Evolutionary conservation across 2,113 vertebrate genomes (phyloP).

Genomic region (Pseudorasbora parva): DNA sequence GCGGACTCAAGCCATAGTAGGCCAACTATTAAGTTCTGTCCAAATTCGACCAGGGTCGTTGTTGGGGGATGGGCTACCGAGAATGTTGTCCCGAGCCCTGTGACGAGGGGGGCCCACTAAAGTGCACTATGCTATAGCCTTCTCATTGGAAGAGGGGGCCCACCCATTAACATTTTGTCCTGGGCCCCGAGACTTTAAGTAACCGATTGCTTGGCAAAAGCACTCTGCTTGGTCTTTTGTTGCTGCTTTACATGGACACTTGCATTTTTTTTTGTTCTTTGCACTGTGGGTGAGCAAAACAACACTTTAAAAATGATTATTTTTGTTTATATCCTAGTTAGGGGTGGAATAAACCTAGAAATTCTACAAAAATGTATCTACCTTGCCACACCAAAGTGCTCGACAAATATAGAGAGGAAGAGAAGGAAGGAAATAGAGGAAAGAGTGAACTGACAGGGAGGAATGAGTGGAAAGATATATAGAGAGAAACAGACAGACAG

Average conservation of each 20-base stretch:
- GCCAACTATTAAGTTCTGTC: neutral
- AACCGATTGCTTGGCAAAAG: neutral
- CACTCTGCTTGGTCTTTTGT: conserved; percentile 13
- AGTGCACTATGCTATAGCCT: conserved; percentile 28
- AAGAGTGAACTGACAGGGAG: neutral
- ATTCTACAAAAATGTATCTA: neutral
- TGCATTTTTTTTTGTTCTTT: neutral
- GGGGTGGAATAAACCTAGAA: neutral
- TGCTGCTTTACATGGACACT: conserved; percentile 8
- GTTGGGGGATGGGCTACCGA: conserved; percentile 4
- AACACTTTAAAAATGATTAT: neutral
- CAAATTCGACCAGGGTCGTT: neutral
- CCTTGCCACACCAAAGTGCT: neutral
- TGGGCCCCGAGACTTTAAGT: conserved; percentile 2
- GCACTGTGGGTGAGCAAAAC: neutral
- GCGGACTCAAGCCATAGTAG: neutral
- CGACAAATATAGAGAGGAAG: neutral
- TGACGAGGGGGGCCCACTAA: conserved; percentile 23
- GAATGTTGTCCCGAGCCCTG: conserved; percentile 7
- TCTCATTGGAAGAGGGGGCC: conserved; percentile 8
- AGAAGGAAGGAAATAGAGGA: neutral
- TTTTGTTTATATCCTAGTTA: neutral
- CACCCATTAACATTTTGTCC: conserved; percentile 29
- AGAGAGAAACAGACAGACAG: conserved; percentile 14
- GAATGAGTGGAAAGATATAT: neutral